Conservation (phyloP, 2,113 vertebrate species). For the Passer montanus region DNA sequence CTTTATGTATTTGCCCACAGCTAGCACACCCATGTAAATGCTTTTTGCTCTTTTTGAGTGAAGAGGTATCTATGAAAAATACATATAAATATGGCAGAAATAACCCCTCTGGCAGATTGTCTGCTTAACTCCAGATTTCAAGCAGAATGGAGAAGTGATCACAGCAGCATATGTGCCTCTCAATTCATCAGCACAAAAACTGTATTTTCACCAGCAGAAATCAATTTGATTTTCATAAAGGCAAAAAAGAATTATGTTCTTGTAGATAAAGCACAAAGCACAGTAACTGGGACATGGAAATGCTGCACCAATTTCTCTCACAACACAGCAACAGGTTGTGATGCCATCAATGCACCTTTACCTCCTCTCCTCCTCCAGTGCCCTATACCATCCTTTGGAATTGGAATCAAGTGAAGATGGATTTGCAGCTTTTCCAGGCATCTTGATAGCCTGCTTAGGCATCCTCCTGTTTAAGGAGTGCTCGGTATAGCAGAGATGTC, state of each 20-base stretch:
- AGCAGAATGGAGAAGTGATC: neutral
- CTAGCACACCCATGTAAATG: neutral
- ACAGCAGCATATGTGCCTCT: neutral
- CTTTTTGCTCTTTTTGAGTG: neutral
- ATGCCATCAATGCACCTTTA: neutral
- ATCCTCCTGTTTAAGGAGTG: neutral
- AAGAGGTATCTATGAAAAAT: neutral
- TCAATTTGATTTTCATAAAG: slow-evolving; percentile 16
- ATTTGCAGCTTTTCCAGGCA: neutral
- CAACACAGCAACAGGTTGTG: neutral
- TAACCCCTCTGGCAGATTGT: neutral
- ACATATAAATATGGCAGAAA: neutral
- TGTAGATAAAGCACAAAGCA: neutral
- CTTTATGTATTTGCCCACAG: slow-evolving; percentile 14
- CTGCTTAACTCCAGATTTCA: slow-evolving; percentile 6
- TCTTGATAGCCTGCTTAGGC: neutral
- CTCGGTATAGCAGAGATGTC: neutral
- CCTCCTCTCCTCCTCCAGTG: neutral
- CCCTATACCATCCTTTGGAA: neutral
- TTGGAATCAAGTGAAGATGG: neutral
- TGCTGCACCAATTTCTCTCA: neutral
- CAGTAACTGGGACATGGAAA: neutral
- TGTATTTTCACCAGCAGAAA: neutral
- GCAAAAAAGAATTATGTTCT: neutral
- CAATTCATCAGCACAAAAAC: neutral